phyloP scores from a whole-genome alignment of 64 coral and sea anemone species.

The Exaiptasia diaphana region DNA sequence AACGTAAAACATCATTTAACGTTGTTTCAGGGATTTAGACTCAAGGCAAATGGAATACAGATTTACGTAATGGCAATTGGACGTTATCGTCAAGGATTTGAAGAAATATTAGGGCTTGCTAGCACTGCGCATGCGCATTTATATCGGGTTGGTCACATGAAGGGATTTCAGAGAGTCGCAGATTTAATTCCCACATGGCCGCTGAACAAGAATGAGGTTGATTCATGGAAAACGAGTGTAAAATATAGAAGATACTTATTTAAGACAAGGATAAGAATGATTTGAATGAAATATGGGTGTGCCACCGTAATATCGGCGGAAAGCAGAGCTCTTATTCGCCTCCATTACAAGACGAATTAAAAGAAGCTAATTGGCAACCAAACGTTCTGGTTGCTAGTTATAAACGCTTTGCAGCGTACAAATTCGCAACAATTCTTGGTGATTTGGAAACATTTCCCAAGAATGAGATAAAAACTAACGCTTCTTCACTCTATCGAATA shows the following conservation, averaged over 20 bases:
- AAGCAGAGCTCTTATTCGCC: too few relatives aligned
- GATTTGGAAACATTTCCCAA: too few relatives aligned
- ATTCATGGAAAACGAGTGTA: not conserved
- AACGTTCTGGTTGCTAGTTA: too few relatives aligned
- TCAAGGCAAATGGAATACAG: not conserved
- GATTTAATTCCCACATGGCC: constrained; percentile 5
- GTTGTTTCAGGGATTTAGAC: not conserved
- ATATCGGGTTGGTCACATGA: constrained; percentile 9
- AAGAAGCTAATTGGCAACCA: too few relatives aligned
- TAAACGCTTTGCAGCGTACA: too few relatives aligned
- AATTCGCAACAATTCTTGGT: too few relatives aligned
- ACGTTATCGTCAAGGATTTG: not conserved
- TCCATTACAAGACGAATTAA: too few relatives aligned
- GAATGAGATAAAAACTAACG: too few relatives aligned
- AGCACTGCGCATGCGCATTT: constrained; percentile 6
- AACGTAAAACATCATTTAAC: constrained; percentile 11
- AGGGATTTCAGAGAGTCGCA: not conserved
- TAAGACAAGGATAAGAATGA: not conserved
- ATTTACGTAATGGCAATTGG: constrained; percentile 34
- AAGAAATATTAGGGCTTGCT: constrained; percentile 8
- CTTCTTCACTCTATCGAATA: too few relatives aligned
- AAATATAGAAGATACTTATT: not conserved
- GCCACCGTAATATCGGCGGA: too few relatives aligned
- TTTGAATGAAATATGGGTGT: too few relatives aligned
- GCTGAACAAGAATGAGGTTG: not conserved